A percentile compares a stretch with the other conserved stretches of the same genome.
These are phyloP conservation scores for Diprion similis DNA, from an alignment of 1,140 invertebrate genomes.

Conservation along the genomic window DNA sequence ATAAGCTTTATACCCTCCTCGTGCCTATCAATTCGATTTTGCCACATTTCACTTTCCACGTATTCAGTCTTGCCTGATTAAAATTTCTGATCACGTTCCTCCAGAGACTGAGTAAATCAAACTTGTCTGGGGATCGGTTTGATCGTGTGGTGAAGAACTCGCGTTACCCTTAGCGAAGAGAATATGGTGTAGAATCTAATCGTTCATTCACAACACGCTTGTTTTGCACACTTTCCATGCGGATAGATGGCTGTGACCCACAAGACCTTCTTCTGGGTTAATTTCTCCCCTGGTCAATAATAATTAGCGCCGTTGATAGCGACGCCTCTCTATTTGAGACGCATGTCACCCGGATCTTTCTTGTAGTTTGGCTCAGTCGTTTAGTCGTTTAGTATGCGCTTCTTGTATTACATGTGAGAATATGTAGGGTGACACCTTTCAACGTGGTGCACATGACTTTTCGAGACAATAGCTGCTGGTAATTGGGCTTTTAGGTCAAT, in stretches of 20 bases:
- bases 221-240: constrained; percentile 12
- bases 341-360: neutral
- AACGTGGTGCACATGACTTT: neutral
- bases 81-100: neutral
- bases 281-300: constrained; percentile 8
- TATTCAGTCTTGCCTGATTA: neutral
- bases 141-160: too few relatives aligned
- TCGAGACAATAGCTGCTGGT: constrained; percentile 33
- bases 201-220: constrained; percentile 48
- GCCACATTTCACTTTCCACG: neutral
- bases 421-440: constrained; percentile 5
- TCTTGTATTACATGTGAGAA: neutral
- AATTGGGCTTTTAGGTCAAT: constrained; percentile 44
- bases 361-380: neutral
- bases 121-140: too few relatives aligned
- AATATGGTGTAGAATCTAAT: constrained; percentile 42
- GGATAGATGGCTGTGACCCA: neutral
- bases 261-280: constrained; percentile 29
- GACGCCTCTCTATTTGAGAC: neutral
- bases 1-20: neutral
- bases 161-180: neutral
- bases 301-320: neutral
- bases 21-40: neutral
- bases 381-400: neutral
- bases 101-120: neutral